Percentiles rank a stretch among this genome's conserved stretches.
phyloP scores from a whole-genome alignment of 2,113 vertebrate genomes.

The Nyctibius bracteatus region DNA sequence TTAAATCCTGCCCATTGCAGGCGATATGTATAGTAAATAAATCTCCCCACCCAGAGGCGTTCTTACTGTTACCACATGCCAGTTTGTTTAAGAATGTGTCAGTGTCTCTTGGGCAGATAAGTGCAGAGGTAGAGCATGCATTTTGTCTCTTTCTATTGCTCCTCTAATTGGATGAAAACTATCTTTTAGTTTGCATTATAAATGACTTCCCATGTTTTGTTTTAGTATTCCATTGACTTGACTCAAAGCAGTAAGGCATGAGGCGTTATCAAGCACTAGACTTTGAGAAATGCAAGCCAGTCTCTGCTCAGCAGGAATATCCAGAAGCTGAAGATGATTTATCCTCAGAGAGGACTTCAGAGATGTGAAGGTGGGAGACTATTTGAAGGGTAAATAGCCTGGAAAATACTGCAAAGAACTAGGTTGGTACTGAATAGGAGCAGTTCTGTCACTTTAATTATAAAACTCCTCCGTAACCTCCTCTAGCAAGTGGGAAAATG shows the following conservation, averaged over 20 bases:
- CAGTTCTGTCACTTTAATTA: background rate
- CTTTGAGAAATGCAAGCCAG: background rate
- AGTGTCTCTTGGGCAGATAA: constrained; percentile 8
- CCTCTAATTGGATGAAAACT: background rate
- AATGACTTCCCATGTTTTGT: background rate
- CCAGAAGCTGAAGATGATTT: background rate
- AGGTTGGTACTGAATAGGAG: background rate
- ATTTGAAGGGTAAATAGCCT: background rate
- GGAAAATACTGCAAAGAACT: background rate
- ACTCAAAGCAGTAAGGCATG: background rate
- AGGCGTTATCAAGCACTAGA: background rate
- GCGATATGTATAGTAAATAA: background rate
- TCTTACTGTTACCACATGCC: background rate
- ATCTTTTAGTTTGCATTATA: constrained; percentile 6
- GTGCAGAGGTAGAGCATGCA: background rate
- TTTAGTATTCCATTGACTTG: background rate
- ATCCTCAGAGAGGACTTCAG: background rate
- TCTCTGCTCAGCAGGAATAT: background rate
- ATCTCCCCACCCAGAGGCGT: constrained; percentile 13
- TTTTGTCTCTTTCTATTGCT: constrained; percentile 13
- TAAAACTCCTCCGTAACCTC: background rate
- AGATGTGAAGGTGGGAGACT: background rate
- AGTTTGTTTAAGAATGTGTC: background rate
- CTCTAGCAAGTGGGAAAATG: background rate
- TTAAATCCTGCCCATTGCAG: background rate